These are phyloP conservation scores for Geodia barretti DNA, from an alignment of 37 sponge, comb jelly and placozoan species.

Conservation along the genomic window DNA sequence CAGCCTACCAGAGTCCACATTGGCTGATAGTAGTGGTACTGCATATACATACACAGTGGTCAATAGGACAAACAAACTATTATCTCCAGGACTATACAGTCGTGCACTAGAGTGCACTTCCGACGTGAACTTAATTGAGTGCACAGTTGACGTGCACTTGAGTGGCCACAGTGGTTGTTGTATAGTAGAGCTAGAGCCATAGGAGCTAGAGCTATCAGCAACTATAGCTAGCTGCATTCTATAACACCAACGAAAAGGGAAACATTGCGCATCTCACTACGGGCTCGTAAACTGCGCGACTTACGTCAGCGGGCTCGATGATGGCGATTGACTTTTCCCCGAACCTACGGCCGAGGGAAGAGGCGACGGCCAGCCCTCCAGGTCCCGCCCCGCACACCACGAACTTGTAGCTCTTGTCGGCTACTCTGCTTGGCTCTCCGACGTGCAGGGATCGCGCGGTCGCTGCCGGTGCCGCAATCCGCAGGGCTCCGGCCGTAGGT, in stretches of 20 bases:
- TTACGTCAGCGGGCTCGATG: slow-evolving; percentile 66
- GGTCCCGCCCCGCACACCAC: slow-evolving; percentile 83
- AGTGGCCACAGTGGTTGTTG: not conserved
- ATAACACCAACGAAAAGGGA: not conserved
- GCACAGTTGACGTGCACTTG: no score
- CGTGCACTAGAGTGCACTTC: no score
- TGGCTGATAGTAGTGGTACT: slow-evolving; percentile 93
- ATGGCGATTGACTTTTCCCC: slow-evolving; percentile 53
- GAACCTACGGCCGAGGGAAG: slow-evolving; percentile 42
- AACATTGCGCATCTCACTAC: no score
- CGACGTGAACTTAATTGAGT: no score
- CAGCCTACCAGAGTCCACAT: slow-evolving; percentile 90
- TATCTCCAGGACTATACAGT: no score
- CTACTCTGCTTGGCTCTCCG: not conserved
- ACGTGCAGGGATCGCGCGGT: not conserved
- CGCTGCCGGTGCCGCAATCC: not conserved
- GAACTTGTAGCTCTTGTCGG: slow-evolving; percentile 55
- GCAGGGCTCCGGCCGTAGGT: no score
- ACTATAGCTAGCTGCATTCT: no score
- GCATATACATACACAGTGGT: no score
- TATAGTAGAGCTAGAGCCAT: no score
- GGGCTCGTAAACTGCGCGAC: not conserved
- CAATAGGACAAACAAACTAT: no score
- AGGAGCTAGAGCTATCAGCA: no score
- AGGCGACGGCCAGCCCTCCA: slow-evolving; percentile 78